Percentiles rank a stretch among this genome's conserved stretches.
phyloP scores from a whole-genome alignment of 2,113 vertebrate genomes.

The Osmerus mordax region DNA sequence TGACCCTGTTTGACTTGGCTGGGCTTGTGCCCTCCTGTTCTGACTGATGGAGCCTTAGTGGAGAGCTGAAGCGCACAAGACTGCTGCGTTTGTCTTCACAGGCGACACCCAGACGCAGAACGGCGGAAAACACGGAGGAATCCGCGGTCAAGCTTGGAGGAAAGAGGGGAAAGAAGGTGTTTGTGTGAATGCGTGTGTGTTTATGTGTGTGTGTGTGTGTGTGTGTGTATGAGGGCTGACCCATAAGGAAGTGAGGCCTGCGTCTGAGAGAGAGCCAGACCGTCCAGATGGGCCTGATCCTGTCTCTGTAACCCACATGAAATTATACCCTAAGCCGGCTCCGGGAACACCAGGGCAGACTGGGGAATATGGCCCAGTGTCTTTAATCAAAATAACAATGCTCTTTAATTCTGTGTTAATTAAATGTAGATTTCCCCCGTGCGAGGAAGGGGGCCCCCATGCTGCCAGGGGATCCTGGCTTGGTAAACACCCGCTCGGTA shows the following conservation, averaged over 20 bases:
- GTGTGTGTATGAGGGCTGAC: not conserved
- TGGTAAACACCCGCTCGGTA: constrained; percentile 48
- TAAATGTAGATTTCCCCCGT: constrained; percentile 65
- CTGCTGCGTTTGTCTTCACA: no score
- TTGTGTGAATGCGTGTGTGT: no score
- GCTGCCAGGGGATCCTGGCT: constrained; percentile 49
- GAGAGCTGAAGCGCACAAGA: constrained; percentile 31
- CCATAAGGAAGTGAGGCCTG: constrained; percentile 34
- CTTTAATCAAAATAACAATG: constrained; percentile 72
- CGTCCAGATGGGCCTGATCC: constrained; percentile 64
- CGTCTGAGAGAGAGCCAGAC: constrained; percentile 28
- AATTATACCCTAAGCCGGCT: constrained; percentile 58
- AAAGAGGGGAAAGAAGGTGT: no score
- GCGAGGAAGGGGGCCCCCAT: constrained; percentile 39
- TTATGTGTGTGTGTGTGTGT: no score
- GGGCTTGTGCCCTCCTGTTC: constrained; percentile 48
- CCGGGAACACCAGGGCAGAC: constrained; percentile 46
- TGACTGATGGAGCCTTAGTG: constrained; percentile 54
- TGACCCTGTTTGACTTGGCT: constrained; percentile 41
- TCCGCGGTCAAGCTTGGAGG: constrained; percentile 11
- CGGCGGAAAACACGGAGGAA: no score
- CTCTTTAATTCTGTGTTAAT: constrained; percentile 72
- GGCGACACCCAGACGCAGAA: no score
- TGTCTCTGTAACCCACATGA: constrained; percentile 58
- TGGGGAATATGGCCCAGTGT: constrained; percentile 51